Evolutionary conservation across 2,888 invertebrate species (phyloP).

Genomic region (Aleiodes alternator): DNA sequence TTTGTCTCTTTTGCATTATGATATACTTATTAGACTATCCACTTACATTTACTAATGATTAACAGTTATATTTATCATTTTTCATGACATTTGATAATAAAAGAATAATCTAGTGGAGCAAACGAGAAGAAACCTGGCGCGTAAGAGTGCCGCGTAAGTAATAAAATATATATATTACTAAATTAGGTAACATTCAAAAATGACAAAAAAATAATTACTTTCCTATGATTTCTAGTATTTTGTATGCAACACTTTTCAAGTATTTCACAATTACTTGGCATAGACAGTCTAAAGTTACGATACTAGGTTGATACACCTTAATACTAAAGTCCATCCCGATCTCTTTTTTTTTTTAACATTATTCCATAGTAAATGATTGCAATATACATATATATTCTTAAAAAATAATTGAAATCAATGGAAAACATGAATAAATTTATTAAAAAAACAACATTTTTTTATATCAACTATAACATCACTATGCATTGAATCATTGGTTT

Average conservation of each 20-base stretch:
- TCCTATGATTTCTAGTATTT: background rate
- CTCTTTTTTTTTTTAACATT: background rate
- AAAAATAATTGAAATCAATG: conserved; percentile 1
- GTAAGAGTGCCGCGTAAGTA: background rate
- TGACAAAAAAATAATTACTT: conserved; percentile 18
- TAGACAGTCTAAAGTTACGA: no score
- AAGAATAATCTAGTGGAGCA: conserved; percentile 14
- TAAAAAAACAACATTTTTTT: conserved; percentile 4
- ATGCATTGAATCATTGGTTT: conserved; percentile 9
- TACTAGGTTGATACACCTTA: no score
- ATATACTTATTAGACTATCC: background rate
- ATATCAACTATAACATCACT: conserved; percentile 16
- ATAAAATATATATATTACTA: background rate
- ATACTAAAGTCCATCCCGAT: background rate
- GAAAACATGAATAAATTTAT: conserved; percentile 20
- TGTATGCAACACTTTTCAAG: no score
- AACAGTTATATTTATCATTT: conserved; percentile 8
- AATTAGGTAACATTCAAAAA: conserved; percentile 12
- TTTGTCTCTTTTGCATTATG: background rate
- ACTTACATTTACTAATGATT: conserved; percentile 3
- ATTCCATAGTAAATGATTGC: background rate
- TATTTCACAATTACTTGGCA: no score
- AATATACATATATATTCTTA: background rate
- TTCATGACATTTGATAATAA: background rate
- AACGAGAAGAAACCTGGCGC: background rate